A percentile compares a stretch with the other conserved stretches of the same genome.
Conservation (phyloP, 2,113 vertebrate species). For the Perca fluviatilis region DNA sequence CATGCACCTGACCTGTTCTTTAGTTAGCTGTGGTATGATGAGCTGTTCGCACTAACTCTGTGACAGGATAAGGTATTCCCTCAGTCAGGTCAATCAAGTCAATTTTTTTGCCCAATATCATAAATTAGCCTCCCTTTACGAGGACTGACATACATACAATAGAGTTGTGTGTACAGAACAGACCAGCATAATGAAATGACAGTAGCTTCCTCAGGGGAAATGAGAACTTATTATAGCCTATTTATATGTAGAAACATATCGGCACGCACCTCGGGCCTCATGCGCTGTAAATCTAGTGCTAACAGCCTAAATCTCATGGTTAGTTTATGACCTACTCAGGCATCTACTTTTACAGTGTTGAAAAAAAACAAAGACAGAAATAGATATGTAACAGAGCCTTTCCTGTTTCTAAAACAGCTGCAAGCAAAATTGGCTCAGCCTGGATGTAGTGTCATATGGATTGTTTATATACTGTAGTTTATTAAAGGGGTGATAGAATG, state of each 20-base stretch:
- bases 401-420: conserved; percentile 11
- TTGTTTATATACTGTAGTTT: neutral
- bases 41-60: neutral
- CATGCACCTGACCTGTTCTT: conserved; percentile 21
- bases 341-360: conserved; percentile 3
- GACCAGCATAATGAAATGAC: no score
- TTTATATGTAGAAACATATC: conserved; percentile 44
- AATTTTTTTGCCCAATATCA: no score
- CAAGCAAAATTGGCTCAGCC: neutral
- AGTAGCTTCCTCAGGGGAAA: conserved; percentile 14
- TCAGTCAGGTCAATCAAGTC: no score
- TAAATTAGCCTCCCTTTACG: no score
- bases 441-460: neutral
- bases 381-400: neutral
- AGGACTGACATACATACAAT: no score
- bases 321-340: conserved; percentile 49
- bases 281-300: conserved; percentile 47
- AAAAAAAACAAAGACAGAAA: neutral
- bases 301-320: conserved; percentile 48
- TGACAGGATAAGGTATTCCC: conserved; percentile 23
- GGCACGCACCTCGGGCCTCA: conserved; percentile 36
- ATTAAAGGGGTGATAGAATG: no score
- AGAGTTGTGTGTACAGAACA: no score
- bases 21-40: conserved; percentile 32
- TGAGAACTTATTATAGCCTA: conserved; percentile 52